A percentile compares a stretch with the other conserved stretches of the same genome.
Evolutionary conservation across 2,888 invertebrate genomes (phyloP).

Genomic region (Calameuta idolon): DNA sequence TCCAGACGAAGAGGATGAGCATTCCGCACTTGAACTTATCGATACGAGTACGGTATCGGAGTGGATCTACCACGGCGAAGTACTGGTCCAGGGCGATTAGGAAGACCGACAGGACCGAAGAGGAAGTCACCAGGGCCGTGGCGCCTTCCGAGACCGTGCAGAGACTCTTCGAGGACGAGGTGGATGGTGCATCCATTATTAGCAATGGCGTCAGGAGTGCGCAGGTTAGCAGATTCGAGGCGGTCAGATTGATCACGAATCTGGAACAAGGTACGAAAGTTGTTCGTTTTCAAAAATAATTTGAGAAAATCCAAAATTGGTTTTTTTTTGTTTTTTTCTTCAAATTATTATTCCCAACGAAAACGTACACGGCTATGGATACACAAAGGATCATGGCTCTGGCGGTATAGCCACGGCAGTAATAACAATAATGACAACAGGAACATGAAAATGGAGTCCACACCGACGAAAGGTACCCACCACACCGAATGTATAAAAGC

Average conservation of each 20-base stretch:
- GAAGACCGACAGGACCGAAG: constrained; percentile 74
- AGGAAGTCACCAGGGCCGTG: constrained; percentile 72
- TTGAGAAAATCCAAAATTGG: too few relatives aligned
- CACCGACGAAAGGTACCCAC: background rate
- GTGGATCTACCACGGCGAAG: constrained; percentile 75
- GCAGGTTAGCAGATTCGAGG: constrained; percentile 71
- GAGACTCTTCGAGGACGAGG: constrained; percentile 67
- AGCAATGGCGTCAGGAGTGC: constrained; percentile 67
- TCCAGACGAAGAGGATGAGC: constrained; percentile 69
- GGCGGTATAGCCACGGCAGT: background rate
- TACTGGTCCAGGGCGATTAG: constrained; percentile 76
- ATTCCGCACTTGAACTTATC: constrained; percentile 69
- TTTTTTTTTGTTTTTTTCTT: too few relatives aligned
- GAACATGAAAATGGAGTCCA: background rate
- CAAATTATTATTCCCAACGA: background rate
- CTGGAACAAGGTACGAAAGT: constrained; percentile 68
- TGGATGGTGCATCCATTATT: constrained; percentile 69
- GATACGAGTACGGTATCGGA: constrained; percentile 73
- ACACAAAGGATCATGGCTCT: background rate
- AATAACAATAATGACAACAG: background rate
- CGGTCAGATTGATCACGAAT: constrained; percentile 76
- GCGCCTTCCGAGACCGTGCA: constrained; percentile 74
- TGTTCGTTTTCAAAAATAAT: too few relatives aligned
- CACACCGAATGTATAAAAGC: background rate
- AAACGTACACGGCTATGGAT: background rate